Evolutionary conservation across 2,797 vertebrate species (phyloP).

Genomic region (Gymnopithys bicolor): DNA sequence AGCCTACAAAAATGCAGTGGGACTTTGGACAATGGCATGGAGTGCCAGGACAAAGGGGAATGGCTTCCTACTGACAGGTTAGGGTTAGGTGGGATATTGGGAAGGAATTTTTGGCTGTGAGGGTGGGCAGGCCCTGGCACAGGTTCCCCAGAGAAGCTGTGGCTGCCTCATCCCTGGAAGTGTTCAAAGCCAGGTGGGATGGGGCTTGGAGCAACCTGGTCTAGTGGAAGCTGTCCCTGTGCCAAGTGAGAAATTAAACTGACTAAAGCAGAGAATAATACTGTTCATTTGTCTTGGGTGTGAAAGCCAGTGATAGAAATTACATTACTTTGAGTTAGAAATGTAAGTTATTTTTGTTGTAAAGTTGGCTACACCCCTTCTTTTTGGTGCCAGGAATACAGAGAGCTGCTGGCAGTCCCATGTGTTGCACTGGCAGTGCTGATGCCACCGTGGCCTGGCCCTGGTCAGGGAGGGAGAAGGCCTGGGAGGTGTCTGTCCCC

Average conservation of each 20-base stretch:
- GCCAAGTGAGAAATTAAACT: background rate
- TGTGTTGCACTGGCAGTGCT: background rate
- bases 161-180: too few species aligned
- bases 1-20: too few species aligned
- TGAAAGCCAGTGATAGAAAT: background rate
- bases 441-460: rapidly evolving
- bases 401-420: background rate
- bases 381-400: background rate
- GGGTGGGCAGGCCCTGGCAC: too few species aligned
- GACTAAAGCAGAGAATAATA: background rate
- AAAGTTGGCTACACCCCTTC: background rate
- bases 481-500: background rate
- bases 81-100: too few species aligned
- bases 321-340: background rate
- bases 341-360: background rate
- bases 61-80: too few species aligned
- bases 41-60: too few species aligned
- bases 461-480: background rate
- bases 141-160: too few species aligned
- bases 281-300: background rate
- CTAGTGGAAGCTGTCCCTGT: background rate
- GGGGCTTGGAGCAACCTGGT: too few species aligned
- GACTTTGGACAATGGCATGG: too few species aligned
- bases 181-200: too few species aligned
- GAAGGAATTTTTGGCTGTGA: too few species aligned